Base-by-base conservation (phyloP, 2,113 vertebrate genomes). In the Paratilapia polleni region DNA sequence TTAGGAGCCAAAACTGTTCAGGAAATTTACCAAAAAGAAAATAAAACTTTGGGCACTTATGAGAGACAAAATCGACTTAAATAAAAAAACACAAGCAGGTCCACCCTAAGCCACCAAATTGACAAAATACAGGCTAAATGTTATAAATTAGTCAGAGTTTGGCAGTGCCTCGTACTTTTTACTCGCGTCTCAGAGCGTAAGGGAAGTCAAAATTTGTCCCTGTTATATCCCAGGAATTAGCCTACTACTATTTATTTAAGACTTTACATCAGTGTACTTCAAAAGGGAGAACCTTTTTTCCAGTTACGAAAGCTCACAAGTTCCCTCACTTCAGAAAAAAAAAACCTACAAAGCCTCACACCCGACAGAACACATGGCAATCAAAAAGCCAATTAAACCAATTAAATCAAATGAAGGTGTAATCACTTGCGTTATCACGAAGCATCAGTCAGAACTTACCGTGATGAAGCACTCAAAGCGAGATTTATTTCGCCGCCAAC, bases 401-500 rank as follows among this genome's bases (percentile, higher is more conserved):
- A 90, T 86, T 86, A 85, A 84, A 88, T 61, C 47, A 79, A 77
- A 85, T 76, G 52, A 54, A 77, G 62, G 64, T 8, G 57, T 59
- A 78, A 85, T 86, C 31, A 83, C 41, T 19, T 2, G 52, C 7
- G 59, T 66, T 43, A 60, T 58, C 43, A 1, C 4, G 47, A 41
- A 2, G 73, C 75, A 9, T 78, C 78, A 63, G 75, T 34, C 62
- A 34, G 12, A 5, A 91, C 92, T 93, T n/a, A 94, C 93, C 87
- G 83, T 15, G 87, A 79, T 66, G 83, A 88, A 82, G 83, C 17
- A 19, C 75, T 78, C 84, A 28, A 79, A 73, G 81, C 54, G 82
- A 41, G 64, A 60, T 74, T 58, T 83, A 81, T 76, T 49, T 59
- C 20, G 12, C 78, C 31, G 22, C 75, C 47, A 84, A 80, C 87